Evolutionary conservation across 2,797 vertebrate species (phyloP).

Genomic region (Channallabes apus): DNA sequence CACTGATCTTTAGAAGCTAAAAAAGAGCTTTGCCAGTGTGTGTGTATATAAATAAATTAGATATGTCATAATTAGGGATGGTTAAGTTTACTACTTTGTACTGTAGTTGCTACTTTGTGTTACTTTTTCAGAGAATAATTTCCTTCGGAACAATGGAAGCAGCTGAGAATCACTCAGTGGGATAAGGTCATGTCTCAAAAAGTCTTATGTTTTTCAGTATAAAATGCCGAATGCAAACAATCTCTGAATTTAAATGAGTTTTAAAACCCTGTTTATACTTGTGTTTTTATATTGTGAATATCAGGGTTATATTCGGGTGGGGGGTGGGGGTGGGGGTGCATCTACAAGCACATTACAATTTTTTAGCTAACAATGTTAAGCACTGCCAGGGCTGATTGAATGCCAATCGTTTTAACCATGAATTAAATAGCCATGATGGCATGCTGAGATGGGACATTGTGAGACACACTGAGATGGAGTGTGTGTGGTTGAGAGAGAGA

Average conservation of each 20-base stretch:
- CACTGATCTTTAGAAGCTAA: slow-evolving; percentile 6
- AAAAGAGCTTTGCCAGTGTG: not conserved
- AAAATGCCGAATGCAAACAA: not conserved
- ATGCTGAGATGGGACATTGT: too few relatives aligned
- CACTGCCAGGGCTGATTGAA: not conserved
- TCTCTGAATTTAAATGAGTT: not conserved
- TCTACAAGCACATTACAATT: not conserved
- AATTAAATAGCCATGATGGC: not conserved
- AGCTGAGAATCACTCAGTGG: not conserved
- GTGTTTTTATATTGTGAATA: not conserved
- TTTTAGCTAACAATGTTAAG: not conserved
- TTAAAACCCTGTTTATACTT: not conserved
- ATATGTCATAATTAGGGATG: not conserved
- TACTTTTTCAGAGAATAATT: not conserved
- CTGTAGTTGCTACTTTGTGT: not conserved
- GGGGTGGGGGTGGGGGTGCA: not conserved
- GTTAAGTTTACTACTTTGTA: not conserved
- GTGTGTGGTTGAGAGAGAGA: too few relatives aligned
- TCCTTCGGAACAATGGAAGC: not conserved
- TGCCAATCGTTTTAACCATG: slow-evolving; percentile 2
- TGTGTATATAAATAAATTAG: slow-evolving; percentile 9
- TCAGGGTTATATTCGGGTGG: not conserved
- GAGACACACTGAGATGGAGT: not conserved
- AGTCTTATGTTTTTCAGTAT: not conserved
- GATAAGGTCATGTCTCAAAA: not conserved